Conservation (phyloP, 2,113 vertebrate species). For the Phaethornis superciliosus region DNA sequence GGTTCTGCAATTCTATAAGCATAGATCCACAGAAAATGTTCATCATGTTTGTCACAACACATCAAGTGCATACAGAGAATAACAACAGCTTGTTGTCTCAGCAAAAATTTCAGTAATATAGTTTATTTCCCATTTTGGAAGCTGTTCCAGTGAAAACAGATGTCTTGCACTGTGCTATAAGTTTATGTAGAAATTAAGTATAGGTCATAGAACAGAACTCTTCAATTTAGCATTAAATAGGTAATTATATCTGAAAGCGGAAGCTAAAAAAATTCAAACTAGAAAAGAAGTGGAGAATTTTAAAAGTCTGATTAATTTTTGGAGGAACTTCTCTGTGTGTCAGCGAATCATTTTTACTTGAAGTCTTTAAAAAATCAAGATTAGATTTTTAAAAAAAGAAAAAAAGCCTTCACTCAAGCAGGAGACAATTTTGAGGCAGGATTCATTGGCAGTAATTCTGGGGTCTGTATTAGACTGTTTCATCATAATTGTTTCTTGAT, state of each 20-base stretch:
- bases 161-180: not conserved
- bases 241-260: not conserved
- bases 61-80: not conserved
- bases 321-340: not conserved
- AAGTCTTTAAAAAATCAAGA: not conserved
- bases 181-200: not conserved
- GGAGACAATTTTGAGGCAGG: not conserved
- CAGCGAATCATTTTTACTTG: not conserved
- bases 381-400: not conserved
- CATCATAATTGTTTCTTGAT: not conserved
- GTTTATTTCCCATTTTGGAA: not conserved
- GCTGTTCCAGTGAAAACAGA: not conserved
- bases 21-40: not conserved
- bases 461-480: not conserved
- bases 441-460: conserved; percentile 2
- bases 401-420: not conserved
- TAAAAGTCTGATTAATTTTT: not conserved
- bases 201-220: not conserved
- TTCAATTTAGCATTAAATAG: not conserved
- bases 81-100: not conserved
- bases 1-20: not conserved
- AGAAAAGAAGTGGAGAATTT: not conserved
- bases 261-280: not conserved
- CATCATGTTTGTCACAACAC: not conserved
- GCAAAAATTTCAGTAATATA: not conserved